Evolutionary conservation across 2,797 vertebrate genomes (phyloP), one percentile per base, ranked within the genome.

Genomic region (Kryptopterus vitreolus): DNA sequence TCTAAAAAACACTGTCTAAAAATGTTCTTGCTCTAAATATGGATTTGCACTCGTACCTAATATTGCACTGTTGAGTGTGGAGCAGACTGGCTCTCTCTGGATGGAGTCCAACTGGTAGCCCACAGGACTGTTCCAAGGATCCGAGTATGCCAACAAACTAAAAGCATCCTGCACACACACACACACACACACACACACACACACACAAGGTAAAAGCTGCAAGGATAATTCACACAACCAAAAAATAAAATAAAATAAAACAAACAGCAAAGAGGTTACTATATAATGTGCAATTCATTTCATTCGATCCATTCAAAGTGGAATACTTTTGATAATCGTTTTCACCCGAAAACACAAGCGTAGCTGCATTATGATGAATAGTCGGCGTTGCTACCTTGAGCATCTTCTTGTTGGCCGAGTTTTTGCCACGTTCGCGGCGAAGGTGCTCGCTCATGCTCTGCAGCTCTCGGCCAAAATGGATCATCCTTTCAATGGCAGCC

Each of bases 51-150:
- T 8, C 87, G 26, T 85, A 98, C 98, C 98, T 91, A 99, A 89
- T 97, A 99, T 99, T 98, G 98, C 97, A 96, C 98, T 99, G 92
- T 99, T 99, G 58, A 99, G 97, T 46, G 97, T 98, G 78, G 98
- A 99, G 94, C 98, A 99, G 87, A 99, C 97, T 0, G 97, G 98
- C 91, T 99, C 98, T 89, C 98, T 96, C 87, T 99, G 98, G 85
- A 99, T 96, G 29, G 97, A 95, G 84, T 98, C 97, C 83, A 99
- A 95, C 88, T 99, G 98, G 87, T 97, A 99, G 82, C 98, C 98
- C 20, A 99, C 98, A 0, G 97, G 98, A 92, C 98, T 99, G 92
- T 90, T 97, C 97, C 98, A 99, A 43, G 98, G 98, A 91, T 99
- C 97, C 0, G 97, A 98, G 90, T 99, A 99, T 0, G 98, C 98